Base-by-base conservation (phyloP, 2,113 vertebrate genomes). In the Pundamilia nyererei region DNA sequence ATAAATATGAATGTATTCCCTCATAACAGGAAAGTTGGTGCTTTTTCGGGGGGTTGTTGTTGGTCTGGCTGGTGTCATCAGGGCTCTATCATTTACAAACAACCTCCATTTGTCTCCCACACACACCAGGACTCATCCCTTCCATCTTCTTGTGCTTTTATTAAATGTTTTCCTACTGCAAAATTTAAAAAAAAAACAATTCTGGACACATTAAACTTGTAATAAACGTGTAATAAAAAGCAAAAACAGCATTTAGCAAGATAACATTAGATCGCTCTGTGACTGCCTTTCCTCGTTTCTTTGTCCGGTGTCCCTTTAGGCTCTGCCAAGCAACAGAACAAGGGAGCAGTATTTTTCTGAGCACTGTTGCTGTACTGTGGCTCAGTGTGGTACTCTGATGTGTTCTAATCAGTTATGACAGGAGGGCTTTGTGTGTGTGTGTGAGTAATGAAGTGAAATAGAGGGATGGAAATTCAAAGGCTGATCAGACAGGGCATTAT, bases 361-460 rank as follows among this genome's bases (percentile, higher is more conserved):
- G 62, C 86, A 70, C 87, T 87, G 89, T 81, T 88, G 81, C 9
- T 7, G 82, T 82, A 89, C 86, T 94, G 86, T 92, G 7, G 68
- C 79, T 86, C 77, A 89, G 70, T 31, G 42, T 72, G 70, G 29
- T 45, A 45, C 81, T 91, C 35, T 84, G 87, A 85, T 88, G 91
- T 91, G 82, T 81, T 79, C 91, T 94, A 94, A 95, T 93, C 29
- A 54, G 84, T 91, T 91, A 83, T 94, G 93, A 95, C 92, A 94
- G 86, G 84, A 83, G 86, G 83, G 81, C 51, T 77, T 3, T 89
- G 79, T 87, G 87, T 87, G 38, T 86, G 86, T 80, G 88, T 89
- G 88, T 72, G 89, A 89, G 88, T 65, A 90, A 85, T 92, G 90
- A 89, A 86, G 80, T 83, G 92, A 91, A 80, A 89, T 80, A 24